Percentiles rank a stretch among this genome's conserved stretches.
Conservation (phyloP, 2,113 vertebrate genomes). For the Corvus moneduloides region DNA sequence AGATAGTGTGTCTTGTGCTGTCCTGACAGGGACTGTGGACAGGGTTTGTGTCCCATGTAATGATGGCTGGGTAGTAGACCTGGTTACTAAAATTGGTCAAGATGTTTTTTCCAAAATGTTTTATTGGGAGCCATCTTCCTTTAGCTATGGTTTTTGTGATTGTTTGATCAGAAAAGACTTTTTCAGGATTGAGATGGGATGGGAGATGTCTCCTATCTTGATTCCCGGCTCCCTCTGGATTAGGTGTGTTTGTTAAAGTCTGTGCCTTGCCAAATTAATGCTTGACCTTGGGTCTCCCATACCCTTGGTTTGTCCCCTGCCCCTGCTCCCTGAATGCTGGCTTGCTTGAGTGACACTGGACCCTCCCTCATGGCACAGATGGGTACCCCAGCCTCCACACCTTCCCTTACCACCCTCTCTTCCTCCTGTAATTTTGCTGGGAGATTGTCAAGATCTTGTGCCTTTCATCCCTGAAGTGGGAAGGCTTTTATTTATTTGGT, state of each 20-base stretch:
- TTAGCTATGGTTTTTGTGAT: not conserved
- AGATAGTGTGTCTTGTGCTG: not conserved
- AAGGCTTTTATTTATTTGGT: constrained; percentile 41
- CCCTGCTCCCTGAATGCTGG: not conserved
- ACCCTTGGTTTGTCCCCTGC: not conserved
- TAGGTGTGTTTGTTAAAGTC: not conserved
- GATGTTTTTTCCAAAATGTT: not conserved
- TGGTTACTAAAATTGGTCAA: not conserved
- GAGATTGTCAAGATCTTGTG: not conserved
- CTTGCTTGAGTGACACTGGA: not conserved
- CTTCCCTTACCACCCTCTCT: not conserved
- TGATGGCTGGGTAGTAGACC: not conserved
- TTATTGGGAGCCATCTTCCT: not conserved
- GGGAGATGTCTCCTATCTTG: not conserved
- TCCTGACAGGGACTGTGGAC: not conserved
- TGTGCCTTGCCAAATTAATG: not conserved
- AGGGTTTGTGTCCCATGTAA: not conserved
- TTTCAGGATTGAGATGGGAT: not conserved
- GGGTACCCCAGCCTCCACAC: not conserved
- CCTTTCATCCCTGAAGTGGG: constrained; percentile 20
- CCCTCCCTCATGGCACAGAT: not conserved
- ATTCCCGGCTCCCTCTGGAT: not conserved
- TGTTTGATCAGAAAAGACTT: not conserved
- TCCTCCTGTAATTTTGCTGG: not conserved
- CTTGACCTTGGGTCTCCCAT: not conserved